These are phyloP conservation scores for Drosophila differens DNA, from an alignment of 2,888 invertebrate species.

Conservation along the genomic window DNA sequence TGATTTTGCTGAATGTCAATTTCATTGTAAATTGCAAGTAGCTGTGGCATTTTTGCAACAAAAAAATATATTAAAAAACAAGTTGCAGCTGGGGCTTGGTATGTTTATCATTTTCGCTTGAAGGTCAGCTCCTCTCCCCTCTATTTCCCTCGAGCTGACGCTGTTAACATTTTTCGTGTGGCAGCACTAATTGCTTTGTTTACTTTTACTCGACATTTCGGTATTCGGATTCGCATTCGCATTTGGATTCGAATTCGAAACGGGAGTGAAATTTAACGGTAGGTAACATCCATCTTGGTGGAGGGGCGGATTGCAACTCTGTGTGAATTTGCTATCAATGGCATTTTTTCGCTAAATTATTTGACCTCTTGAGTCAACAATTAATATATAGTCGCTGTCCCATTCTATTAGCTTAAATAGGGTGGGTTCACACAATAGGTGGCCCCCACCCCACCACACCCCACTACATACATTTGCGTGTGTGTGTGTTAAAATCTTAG, in stretches of 20 bases:
- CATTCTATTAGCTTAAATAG: slow-evolving; percentile 70
- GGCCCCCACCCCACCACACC: background rate
- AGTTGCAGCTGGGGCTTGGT: slow-evolving; percentile 66
- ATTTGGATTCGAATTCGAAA: slow-evolving; percentile 47
- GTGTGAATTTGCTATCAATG: slow-evolving; percentile 71
- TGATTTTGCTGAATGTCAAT: slow-evolving; percentile 77
- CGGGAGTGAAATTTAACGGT: slow-evolving; percentile 72
- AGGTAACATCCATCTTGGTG: slow-evolving; percentile 32
- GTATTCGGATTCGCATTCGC: slow-evolving; percentile 33
- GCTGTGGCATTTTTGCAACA: slow-evolving; percentile 55
- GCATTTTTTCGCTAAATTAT: slow-evolving; percentile 74
- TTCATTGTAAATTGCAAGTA: slow-evolving; percentile 69
- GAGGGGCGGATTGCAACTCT: slow-evolving; percentile 28
- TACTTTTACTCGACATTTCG: slow-evolving; percentile 68
- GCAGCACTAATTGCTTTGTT: slow-evolving; percentile 75
- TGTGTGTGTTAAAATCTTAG: slow-evolving; percentile 27
- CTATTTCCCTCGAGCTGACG: background rate
- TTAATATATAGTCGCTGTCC: slow-evolving; percentile 56
- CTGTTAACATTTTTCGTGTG: slow-evolving; percentile 52
- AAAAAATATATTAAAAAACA: slow-evolving; percentile 61
- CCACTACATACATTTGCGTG: background rate
- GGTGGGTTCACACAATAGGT: slow-evolving; percentile 34
- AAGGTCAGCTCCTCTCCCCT: slow-evolving; percentile 43
- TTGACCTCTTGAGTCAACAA: slow-evolving; percentile 75
- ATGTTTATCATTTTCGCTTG: slow-evolving; percentile 65